Evolutionary conservation across 2,113 vertebrate genomes (phyloP), one percentile per base, ranked within the genome.

Genomic region (Brachyhypopomus gauderio): DNA sequence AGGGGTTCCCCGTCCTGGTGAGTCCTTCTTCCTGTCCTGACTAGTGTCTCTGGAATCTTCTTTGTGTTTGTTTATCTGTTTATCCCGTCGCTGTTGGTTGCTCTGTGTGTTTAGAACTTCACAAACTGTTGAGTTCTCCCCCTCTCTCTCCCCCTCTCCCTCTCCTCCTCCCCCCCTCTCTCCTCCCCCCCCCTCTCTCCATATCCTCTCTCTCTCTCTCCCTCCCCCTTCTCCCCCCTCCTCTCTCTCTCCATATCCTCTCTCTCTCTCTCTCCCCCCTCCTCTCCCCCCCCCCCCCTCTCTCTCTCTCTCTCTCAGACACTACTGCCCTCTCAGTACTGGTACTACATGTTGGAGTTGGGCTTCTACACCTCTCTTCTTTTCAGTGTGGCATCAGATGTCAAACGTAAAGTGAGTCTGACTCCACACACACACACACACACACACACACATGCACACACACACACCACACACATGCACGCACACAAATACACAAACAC

Each of bases 331-430:
- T 98, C 97, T 77, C 97, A 98, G 92, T 98, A 98, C 69, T 98
- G 97, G 97, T 98, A 98, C 92, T 98, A 98, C 91, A 96, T 96
- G 91, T 95, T 97, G 0, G 96, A 97, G 64, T 93, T 98, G 78
- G 96, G 96, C 19, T 98, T 98, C 91, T 98, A 98, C 87, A 88
- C 91, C 90, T 95, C 97, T 3, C 92, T 98, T 75, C 94, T 98
- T 86, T 95, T 97, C 94, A 96, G 97, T 73, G 93, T 98, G 6
- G 97, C 96, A 58, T 97, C 95, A 0, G 97, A 98, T 0, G 96
- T 98, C 86, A 98, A 97, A 81, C 92, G 97, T 20, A 98, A 98
- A 94, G 97, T 98, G 59, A 90, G 94, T 85, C 41, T 74, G 4
- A 36, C 11, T 23, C 4, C 1, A 8, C 34, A 19, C 20, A 45